Evolutionary conservation across 2,797 vertebrate genomes (phyloP).

Genomic region (Pipistrellus pygmaeus): DNA sequence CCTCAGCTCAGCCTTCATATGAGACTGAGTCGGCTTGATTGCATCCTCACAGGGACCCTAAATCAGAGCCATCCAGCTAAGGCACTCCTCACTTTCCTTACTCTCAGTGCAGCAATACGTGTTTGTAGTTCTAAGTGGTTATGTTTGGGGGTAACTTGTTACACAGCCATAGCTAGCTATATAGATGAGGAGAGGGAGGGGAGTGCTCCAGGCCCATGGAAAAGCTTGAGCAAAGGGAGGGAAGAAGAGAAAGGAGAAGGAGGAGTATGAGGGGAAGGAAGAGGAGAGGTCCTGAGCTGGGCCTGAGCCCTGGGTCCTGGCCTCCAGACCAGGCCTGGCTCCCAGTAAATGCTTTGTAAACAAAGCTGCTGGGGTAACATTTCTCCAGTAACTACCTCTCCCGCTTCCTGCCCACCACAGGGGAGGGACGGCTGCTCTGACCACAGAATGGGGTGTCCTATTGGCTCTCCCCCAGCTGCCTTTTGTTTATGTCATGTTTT

Average conservation of each 20-base stretch:
- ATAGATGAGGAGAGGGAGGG: background rate
- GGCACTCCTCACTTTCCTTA: background rate
- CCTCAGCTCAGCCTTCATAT: background rate
- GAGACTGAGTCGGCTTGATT: background rate
- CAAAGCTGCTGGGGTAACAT: background rate
- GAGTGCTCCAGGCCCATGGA: background rate
- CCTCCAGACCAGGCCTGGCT: background rate
- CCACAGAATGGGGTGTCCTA: background rate
- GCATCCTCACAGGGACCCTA: background rate
- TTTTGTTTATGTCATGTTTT: conserved; percentile 69
- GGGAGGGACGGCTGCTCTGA: background rate
- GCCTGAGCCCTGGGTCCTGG: background rate
- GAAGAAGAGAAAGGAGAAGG: background rate
- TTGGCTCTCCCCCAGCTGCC: background rate
- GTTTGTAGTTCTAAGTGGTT: background rate
- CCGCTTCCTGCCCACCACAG: background rate
- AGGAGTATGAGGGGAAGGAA: too few species aligned
- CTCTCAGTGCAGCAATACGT: background rate
- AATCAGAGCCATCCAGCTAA: background rate
- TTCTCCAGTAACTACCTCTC: conserved; percentile 40
- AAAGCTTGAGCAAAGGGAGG: background rate
- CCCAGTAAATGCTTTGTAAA: background rate
- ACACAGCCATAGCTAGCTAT: background rate
- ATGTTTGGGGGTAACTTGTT: background rate
- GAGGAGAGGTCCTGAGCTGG: background rate